Evolutionary conservation across 2,888 invertebrate genomes (phyloP), one percentile per base, ranked within the genome.

Genomic region (Entomobrya proxima): DNA sequence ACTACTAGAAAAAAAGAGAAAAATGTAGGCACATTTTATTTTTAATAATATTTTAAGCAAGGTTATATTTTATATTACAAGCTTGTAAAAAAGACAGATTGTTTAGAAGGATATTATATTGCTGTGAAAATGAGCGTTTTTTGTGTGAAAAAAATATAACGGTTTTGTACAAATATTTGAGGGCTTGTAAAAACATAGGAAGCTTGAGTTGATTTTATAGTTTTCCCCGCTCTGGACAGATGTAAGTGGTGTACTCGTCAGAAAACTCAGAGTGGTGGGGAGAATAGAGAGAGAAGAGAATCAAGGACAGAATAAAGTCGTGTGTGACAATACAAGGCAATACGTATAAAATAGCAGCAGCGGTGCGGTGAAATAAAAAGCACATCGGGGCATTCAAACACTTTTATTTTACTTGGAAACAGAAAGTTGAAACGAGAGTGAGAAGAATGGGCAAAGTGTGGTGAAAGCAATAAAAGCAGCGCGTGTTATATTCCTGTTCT

Each of bases 401-500:
- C n/a, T 3, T 1, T 24, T 7, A n/a, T 7, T 1, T 13, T 2
- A 55, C 18, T 18, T 18, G 37, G 37, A 67, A 2, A 35, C 1
- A 64, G 35, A 67, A 67, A 67, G 1, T 37, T 37, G 24, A 35
- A 32, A 9, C 67, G 21, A 67, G 67, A 67, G 18, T 67, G 37
- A 67, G 37, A 44, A 15, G 24, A 64, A 21, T 44, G 40, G 58
- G 4, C 2, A 32, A 24, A 24, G 15, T 27, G 40, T 24, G 69
- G 24, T 44, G 47, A 69, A 69, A 69, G 69, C 47, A 69, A 44
- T 69, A 69, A 69, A 69, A 40, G 24, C 24, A 69, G 44, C 1
- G 44, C 69, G 69, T 69, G 69, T 69, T 67, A 67, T 67, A 67
- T 40, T 67, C 67, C 5, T 37, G 67, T 37, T 1, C 37, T 67